Evolutionary conservation across 2,113 vertebrate genomes (phyloP).

Genomic region (Oenanthe melanoleuca): DNA sequence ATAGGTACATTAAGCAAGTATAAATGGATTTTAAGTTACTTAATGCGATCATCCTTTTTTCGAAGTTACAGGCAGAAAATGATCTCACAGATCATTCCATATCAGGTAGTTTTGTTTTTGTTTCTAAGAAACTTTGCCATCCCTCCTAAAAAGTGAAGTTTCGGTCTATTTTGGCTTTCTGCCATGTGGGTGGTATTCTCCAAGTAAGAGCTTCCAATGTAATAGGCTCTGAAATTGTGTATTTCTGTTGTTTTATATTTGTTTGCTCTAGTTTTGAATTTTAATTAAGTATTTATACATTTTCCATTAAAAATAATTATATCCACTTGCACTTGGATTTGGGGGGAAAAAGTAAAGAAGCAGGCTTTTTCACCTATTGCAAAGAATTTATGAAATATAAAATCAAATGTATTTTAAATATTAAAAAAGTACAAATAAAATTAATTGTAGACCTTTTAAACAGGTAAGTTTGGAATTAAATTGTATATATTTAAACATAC

Average conservation of each 20-base stretch:
- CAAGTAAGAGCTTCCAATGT: neutral
- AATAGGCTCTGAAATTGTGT: neutral
- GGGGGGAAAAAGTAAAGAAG: fast-evolving
- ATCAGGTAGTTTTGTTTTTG: neutral
- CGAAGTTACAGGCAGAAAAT: neutral
- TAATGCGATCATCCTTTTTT: neutral
- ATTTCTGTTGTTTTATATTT: neutral
- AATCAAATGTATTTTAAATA: neutral
- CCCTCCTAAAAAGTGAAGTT: neutral
- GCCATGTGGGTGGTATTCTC: fast-evolving
- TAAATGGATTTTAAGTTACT: neutral
- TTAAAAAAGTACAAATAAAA: neutral
- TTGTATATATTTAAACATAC: neutral
- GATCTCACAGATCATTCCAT: neutral
- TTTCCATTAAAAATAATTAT: neutral
- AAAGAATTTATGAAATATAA: neutral
- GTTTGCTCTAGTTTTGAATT: neutral
- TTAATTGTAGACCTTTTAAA: neutral
- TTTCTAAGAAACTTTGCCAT: neutral
- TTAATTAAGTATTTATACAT: neutral
- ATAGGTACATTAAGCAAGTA: neutral
- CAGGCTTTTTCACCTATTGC: neutral
- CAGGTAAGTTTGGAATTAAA: neutral
- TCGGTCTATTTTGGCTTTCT: neutral
- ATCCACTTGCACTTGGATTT: neutral